Conservation (phyloP, 1,140 invertebrate genomes). For the Heliconius congener region DNA sequence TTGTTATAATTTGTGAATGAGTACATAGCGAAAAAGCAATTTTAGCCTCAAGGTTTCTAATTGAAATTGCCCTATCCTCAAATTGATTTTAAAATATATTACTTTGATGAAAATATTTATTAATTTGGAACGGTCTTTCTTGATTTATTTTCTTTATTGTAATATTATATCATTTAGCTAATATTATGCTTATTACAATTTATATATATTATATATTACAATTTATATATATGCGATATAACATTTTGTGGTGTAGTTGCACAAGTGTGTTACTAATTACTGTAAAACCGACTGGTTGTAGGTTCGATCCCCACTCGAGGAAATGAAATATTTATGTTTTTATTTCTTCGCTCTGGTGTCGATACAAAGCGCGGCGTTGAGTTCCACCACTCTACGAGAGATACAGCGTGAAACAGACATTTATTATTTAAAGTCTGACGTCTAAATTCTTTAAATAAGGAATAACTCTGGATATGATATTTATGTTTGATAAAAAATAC, state of each 20-base stretch:
- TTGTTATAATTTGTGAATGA: conserved; percentile 51
- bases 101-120: neutral
- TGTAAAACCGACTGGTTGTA: no score
- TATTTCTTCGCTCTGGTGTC: no score
- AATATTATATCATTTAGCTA: conserved; percentile 12
- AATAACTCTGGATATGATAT: neutral
- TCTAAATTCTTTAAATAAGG: no score
- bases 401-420: no score
- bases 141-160: conserved; percentile 8
- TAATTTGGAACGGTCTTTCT: conserved; percentile 29
- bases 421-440: neutral
- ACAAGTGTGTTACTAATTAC: no score
- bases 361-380: no score
- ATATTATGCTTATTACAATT: conserved; percentile 1
- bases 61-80: conserved; percentile 40
- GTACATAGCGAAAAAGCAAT: conserved; percentile 48
- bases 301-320: no score
- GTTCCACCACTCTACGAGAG: no score
- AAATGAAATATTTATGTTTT: no score
- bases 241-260: no score
- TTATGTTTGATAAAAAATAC: neutral
- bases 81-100: conserved; percentile 28
- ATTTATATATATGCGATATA: no score
- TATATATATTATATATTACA: neutral
- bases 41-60: conserved; percentile 55